phyloP scores from a whole-genome alignment of 1,140 invertebrate species.

The Bombus sibiricus region DNA sequence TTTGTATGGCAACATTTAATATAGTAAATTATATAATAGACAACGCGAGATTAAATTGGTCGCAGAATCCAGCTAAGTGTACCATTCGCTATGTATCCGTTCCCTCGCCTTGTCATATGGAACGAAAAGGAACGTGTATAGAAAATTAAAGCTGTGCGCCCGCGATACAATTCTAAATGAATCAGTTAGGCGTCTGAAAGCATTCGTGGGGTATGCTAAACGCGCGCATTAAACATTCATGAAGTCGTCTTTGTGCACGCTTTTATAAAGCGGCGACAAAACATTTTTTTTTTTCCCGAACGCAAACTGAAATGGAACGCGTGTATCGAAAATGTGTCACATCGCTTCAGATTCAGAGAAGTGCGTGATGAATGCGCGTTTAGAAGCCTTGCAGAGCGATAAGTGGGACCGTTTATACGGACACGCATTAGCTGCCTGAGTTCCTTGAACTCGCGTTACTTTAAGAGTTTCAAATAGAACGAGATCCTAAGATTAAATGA shows the following conservation, averaged over 20 bases:
- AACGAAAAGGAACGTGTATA: background rate
- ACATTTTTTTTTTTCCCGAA: background rate
- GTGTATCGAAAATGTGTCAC: conserved; percentile 23
- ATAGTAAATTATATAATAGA: too few species aligned
- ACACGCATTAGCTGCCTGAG: background rate
- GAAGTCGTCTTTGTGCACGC: background rate
- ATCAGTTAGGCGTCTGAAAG: background rate
- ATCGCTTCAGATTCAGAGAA: background rate
- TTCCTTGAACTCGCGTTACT: background rate
- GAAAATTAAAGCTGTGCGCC: background rate
- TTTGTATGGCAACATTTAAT: too few species aligned
- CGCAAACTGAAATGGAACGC: conserved; percentile 6
- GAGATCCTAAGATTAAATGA: background rate
- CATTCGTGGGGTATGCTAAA: background rate
- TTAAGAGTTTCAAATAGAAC: background rate
- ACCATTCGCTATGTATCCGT: background rate
- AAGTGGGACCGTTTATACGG: conserved; percentile 4
- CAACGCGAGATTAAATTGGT: too few species aligned
- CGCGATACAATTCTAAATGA: conserved; percentile 5
- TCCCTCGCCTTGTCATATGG: background rate
- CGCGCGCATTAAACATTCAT: conserved; percentile 1
- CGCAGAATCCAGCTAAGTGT: too few species aligned
- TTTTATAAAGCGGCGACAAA: background rate
- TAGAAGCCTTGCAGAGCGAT: background rate
- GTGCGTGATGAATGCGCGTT: conserved; percentile 16